These are phyloP conservation scores for Nemapogon koenigi DNA, from an alignment of 2,888 invertebrate genomes.

Conservation along the genomic window DNA sequence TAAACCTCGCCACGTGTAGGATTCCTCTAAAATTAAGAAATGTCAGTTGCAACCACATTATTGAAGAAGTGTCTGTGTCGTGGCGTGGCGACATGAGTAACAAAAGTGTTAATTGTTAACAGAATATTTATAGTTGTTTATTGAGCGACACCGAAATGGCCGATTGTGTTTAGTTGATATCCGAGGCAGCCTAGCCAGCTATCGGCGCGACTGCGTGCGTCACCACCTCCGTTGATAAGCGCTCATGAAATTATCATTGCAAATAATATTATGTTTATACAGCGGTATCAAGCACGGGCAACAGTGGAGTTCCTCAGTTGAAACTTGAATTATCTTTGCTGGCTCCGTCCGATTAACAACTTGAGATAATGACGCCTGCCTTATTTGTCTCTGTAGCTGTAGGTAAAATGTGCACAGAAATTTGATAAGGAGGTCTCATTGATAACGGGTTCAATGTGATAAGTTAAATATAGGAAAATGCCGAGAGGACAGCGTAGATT, in stretches of 20 bases:
- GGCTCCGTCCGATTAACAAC: constrained; percentile 30
- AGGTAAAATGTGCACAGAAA: constrained; percentile 21
- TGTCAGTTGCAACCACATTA: too few relatives aligned
- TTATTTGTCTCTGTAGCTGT: constrained; percentile 6
- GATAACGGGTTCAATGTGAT: constrained; percentile 53
- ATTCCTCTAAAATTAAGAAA: too few relatives aligned
- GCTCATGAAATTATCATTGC: constrained; percentile 57
- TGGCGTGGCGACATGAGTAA: too few relatives aligned
- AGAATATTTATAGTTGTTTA: too few relatives aligned
- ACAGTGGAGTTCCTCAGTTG: constrained; percentile 36
- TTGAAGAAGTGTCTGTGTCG: too few relatives aligned
- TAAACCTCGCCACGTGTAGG: too few relatives aligned
- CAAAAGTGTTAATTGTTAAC: too few relatives aligned
- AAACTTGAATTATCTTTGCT: constrained; percentile 27
- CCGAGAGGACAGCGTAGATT: constrained; percentile 17
- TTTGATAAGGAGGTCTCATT: constrained; percentile 52
- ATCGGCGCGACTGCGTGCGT: constrained; percentile 51
- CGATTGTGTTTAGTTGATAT: too few relatives aligned
- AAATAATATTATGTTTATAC: constrained; percentile 57
- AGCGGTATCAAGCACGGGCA: constrained; percentile 37
- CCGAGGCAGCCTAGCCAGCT: too few relatives aligned
- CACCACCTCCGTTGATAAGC: constrained; percentile 61
- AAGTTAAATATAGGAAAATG: constrained; percentile 52
- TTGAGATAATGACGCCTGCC: constrained; percentile 19
- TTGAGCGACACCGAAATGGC: too few relatives aligned